These are phyloP conservation scores for Dipodomys spectabilis DNA, from an alignment of 2,113 vertebrate species.

Conservation along the genomic window DNA sequence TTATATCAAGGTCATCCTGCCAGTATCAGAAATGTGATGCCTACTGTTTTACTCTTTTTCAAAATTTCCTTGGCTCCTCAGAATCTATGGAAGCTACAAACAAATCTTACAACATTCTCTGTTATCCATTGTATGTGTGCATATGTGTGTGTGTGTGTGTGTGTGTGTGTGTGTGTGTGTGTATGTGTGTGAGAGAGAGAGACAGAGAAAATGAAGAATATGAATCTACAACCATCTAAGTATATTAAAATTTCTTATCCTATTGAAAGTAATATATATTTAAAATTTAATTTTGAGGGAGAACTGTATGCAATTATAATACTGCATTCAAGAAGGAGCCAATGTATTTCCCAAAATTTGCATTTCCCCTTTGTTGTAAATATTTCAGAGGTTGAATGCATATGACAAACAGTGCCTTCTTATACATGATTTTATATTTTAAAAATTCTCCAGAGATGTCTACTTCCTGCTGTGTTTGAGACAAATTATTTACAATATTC, in stretches of 20 bases:
- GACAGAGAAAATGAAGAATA: background rate
- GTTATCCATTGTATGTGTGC: background rate
- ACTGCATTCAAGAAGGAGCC: background rate
- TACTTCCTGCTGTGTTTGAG: slow-evolving; percentile 54
- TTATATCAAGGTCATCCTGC: background rate
- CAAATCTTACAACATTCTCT: background rate
- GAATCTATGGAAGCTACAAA: too few relatives aligned
- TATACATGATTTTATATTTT: slow-evolving; percentile 3
- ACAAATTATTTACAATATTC: slow-evolving; percentile 57
- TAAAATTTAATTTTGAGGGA: slow-evolving; percentile 6
- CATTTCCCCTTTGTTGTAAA: slow-evolving; percentile 40
- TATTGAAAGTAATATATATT: slow-evolving; percentile 1
- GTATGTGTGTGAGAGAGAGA: background rate
- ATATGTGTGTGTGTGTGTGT: background rate
- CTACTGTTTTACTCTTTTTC: too few relatives aligned
- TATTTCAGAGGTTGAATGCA: slow-evolving; percentile 17
- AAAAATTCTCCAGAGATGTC: slow-evolving; percentile 26
- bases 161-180: background rate
- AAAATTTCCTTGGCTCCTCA: too few relatives aligned
- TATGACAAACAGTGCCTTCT: slow-evolving; percentile 39
- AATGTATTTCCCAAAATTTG: slow-evolving; percentile 28
- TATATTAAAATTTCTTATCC: background rate
- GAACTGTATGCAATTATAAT: background rate
- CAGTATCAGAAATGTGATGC: background rate
- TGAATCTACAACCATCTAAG: slow-evolving; percentile 9